These are phyloP conservation scores for Oxygymnocypris stewartii DNA, from an alignment of 2,113 vertebrate species.

Conservation along the genomic window DNA sequence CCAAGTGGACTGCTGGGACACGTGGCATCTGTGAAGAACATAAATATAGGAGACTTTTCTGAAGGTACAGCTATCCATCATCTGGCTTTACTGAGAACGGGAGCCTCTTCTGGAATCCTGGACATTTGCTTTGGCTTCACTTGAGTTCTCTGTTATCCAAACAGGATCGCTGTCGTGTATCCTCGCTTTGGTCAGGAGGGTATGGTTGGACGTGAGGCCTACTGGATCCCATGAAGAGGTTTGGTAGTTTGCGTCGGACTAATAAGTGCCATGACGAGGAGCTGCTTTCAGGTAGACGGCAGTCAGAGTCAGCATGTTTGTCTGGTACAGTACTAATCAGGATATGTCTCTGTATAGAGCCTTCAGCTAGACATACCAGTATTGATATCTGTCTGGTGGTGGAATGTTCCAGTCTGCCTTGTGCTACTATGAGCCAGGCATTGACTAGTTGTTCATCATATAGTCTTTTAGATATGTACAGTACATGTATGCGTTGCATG, in stretches of 20 bases:
- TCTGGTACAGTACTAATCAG: conserved; percentile 64
- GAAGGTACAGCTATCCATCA: background rate
- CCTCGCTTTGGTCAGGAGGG: background rate
- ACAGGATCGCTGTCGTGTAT: background rate
- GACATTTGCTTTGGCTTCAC: background rate
- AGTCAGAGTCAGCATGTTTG: conserved; percentile 79
- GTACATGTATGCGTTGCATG: background rate
- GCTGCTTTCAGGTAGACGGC: conserved; percentile 75
- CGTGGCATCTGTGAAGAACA: conserved; percentile 1
- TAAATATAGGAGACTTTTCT: background rate
- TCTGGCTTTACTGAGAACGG: background rate
- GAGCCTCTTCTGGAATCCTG: background rate
- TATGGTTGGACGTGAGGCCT: conserved; percentile 61
- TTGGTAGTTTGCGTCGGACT: conserved; percentile 88
- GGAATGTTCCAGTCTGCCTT: background rate
- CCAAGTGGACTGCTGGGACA: conserved; percentile 1
- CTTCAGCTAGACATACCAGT: conserved; percentile 27
- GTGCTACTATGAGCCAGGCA: background rate
- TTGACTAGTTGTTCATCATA: background rate
- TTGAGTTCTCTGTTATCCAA: background rate
- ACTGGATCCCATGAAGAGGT: conserved; percentile 88
- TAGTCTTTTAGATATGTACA: background rate
- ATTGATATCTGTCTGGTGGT: conserved; percentile 36
- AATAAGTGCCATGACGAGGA: conserved; percentile 83
- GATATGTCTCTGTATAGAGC: background rate